Evolutionary conservation across 1,140 invertebrate species (phyloP), one percentile per base, ranked within the genome.

Genomic region (Papilio glaucus): DNA sequence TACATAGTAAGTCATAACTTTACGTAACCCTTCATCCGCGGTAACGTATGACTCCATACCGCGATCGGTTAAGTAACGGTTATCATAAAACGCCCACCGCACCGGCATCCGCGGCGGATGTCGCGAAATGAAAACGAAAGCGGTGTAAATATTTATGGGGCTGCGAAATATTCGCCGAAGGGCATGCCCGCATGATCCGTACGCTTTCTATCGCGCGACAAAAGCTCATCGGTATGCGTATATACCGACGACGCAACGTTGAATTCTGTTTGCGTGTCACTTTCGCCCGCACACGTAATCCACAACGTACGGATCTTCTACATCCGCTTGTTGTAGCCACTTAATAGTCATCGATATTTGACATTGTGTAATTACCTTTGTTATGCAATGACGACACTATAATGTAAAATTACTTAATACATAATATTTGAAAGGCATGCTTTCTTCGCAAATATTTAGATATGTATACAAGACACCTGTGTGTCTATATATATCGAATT

Each of bases 211-310:
- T 86, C 71, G 60, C 75, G 63, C 74, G 75, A 85, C 80, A 85
- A 89, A 90, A 88, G 87, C 89, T 91, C 88, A 91, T 91, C 88
- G 77, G 81, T 91, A 93, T 93, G 87, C 90, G 77, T 76, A 70
- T n/a, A n/a, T 71, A 76, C 82, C 80, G 84, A 86, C 70, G 69
- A 24, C 72, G 71, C 62, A 69, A 24, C 72, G 72, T 63, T 61
- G 57, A 65, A 78, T 75, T 61, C 61, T 84, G 82, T 87, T 84
- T 86, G 81, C 70, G 78, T 79, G 82, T 76, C 81, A 86, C 89
- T 91, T 92, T 92, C 89, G 80, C 90, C 77, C 41, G 74, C 73
- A 82, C 72, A 85, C 77, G 77, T 80, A 83, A 80, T 75, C 77
- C 78, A 81, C 77, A 78, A 78, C 75, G 75, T 62, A 57, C 65